Evolutionary conservation across 2,113 vertebrate genomes (phyloP).

Genomic region (Ptyas mucosa): DNA sequence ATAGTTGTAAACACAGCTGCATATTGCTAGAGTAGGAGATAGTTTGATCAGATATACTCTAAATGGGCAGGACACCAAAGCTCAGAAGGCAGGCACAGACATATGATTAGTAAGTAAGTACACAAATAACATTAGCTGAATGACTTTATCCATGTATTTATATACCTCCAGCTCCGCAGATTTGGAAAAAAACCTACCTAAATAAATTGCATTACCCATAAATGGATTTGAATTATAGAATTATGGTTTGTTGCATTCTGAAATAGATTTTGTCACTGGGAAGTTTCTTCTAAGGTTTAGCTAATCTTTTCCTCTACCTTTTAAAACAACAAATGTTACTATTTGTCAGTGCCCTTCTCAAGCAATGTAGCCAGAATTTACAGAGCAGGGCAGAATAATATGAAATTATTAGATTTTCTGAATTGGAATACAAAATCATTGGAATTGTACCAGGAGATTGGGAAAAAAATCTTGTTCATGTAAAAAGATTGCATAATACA

Average conservation of each 20-base stretch:
- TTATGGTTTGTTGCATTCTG: background rate
- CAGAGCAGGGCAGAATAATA: background rate
- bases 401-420: background rate
- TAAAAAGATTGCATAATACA: background rate
- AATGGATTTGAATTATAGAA: background rate
- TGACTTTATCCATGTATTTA: background rate
- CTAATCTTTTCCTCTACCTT: background rate
- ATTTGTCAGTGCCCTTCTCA: background rate
- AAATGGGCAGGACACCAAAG: background rate
- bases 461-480: background rate
- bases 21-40: background rate
- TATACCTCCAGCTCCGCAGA: background rate
- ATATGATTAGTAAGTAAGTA: background rate
- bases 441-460: background rate
- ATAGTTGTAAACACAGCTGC: background rate
- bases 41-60: background rate
- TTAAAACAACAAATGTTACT: background rate
- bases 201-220: background rate
- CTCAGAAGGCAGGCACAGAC: background rate
- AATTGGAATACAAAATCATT: background rate
- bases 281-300: background rate
- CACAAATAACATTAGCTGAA: background rate
- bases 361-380: background rate
- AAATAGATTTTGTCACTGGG: background rate
- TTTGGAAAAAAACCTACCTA: background rate